Evolutionary conservation across 2,113 vertebrate genomes (phyloP).

Genomic region (Tragelaphus scriptus): DNA sequence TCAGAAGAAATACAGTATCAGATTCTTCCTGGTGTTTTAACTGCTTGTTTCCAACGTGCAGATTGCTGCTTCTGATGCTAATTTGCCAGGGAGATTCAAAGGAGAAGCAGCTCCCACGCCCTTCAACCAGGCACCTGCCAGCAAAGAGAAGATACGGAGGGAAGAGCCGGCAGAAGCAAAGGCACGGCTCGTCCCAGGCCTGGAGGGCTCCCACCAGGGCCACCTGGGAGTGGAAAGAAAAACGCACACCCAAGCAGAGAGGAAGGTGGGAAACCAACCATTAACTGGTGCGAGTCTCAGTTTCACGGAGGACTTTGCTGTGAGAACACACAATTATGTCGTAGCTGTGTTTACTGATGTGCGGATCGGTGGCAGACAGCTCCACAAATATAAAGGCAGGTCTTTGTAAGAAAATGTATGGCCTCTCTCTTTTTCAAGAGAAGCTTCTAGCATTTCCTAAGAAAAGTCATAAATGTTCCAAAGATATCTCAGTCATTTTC

Average conservation of each 20-base stretch:
- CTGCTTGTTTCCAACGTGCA: not conserved
- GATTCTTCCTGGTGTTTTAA: constrained; percentile 1
- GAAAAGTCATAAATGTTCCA: constrained; percentile 8
- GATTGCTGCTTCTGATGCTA: not conserved
- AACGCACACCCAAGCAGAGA: not conserved
- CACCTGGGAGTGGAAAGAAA: not conserved
- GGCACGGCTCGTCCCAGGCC: not conserved
- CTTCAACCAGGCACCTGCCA: not conserved
- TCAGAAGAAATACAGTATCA: not conserved
- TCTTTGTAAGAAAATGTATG: not conserved
- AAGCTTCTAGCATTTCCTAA: constrained; percentile 15
- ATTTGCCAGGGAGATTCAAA: not conserved
- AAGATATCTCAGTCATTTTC: constrained; percentile 18
- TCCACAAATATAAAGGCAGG: not conserved
- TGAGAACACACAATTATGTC: not conserved
- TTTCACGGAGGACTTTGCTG: not conserved
- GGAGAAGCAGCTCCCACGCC: not conserved
- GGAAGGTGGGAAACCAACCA: not conserved
- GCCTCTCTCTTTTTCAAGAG: not conserved
- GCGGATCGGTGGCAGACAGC: not conserved
- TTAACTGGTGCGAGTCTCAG: not conserved
- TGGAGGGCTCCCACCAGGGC: not conserved
- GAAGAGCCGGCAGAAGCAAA: not conserved
- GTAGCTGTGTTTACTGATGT: not conserved
- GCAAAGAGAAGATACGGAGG: not conserved